Conservation (phyloP, 30 jellyfish, hydroid and myxozoan genomes). For the Chrysaora quinquecirrha region DNA sequence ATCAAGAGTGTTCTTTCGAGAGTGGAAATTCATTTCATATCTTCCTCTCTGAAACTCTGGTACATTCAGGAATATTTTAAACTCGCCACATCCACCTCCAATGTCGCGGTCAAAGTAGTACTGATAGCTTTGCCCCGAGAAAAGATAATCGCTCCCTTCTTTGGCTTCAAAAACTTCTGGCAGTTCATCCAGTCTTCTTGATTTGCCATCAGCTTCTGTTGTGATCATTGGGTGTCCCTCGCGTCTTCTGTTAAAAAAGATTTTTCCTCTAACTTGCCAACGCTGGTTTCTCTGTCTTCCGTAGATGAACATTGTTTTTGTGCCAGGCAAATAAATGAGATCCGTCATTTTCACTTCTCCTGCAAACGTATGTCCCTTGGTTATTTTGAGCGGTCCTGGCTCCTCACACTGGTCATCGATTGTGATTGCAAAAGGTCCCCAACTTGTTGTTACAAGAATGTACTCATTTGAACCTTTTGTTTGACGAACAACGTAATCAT, state of each 20-base stretch:
- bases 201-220: not conserved
- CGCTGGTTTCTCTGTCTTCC: not conserved
- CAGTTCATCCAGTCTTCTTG: not conserved
- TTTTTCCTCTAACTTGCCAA: not conserved
- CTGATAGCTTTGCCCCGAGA: not conserved
- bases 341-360: not conserved
- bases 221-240: not conserved
- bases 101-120: not conserved
- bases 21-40: not conserved
- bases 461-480: not conserved
- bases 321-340: not conserved
- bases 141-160: not conserved
- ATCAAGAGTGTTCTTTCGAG: not conserved
- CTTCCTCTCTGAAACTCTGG: not conserved
- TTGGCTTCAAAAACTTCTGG: not conserved
- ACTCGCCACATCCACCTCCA: not conserved
- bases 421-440: not conserved
- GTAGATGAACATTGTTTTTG: not conserved
- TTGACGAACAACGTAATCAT: not conserved
- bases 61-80: too few relatives aligned
- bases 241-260: not conserved
- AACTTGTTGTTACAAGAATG: not conserved
- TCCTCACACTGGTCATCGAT: not conserved
- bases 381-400: not conserved
- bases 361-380: not conserved